These are phyloP conservation scores for Xanthorhoe spadicearia DNA, from an alignment of 2,888 invertebrate species.

Conservation along the genomic window DNA sequence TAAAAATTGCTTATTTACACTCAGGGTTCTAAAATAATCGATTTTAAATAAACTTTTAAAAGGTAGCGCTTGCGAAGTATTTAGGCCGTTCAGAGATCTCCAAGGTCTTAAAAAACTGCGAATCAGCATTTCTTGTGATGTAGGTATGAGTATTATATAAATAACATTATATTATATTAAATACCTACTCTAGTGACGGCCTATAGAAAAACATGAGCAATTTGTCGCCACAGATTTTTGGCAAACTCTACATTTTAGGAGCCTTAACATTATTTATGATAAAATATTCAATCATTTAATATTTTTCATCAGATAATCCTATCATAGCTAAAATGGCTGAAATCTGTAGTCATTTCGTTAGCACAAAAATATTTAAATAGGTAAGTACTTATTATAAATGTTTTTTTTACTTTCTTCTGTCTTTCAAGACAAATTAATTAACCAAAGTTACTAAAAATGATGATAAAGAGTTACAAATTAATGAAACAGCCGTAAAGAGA, in stretches of 20 bases:
- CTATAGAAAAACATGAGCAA: neutral
- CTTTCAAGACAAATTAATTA: neutral
- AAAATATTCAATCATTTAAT: neutral
- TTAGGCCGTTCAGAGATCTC: neutral
- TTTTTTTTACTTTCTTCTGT: neutral
- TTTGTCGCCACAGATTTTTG: neutral
- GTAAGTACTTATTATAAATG: too few species aligned
- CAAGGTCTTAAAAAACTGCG: neutral
- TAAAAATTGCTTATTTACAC: neutral
- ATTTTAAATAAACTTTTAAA: neutral
- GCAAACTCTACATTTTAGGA: neutral
- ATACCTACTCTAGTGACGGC: neutral
- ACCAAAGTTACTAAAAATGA: too few species aligned
- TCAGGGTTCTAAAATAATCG: neutral
- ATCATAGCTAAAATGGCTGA: neutral
- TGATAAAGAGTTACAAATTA: conserved; percentile 10
- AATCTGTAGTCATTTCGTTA: neutral
- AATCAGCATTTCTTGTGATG: neutral
- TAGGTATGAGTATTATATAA: neutral
- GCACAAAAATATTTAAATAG: too few species aligned
- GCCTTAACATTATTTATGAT: neutral
- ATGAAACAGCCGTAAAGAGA: conserved; percentile 32
- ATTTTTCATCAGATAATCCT: neutral
- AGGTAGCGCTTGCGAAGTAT: neutral
- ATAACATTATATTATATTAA: neutral